Evolutionary conservation across 2,888 invertebrate species (phyloP), one percentile per base, ranked within the genome.

Genomic region (Drosophila mimetica): DNA sequence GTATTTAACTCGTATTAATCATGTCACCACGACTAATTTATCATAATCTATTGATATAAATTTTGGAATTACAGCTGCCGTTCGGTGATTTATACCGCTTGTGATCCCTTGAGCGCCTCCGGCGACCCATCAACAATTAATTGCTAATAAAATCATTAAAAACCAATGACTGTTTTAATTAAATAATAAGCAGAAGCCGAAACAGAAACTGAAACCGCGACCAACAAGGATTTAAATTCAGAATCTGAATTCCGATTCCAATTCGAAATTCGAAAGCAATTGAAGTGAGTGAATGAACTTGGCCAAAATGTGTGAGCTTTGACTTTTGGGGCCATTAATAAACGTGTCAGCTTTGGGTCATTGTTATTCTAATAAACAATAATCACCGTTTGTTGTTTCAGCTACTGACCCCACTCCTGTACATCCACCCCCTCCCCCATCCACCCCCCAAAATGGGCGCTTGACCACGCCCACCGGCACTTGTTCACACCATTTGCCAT

Each of bases 141-240:
- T 73, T 69, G 57, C 61, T 60, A 74, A 61, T 74, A 69, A 61
- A 74, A 66, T 74, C 69, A 74, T 59, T 65, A 73, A 65, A 59
- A 59, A 53, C 28, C 71, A 65, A 64, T 74, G 53, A 73, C 55
- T 55, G 66, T 52, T 60, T 66, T 73, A 59, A 72, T 72, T 55
- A 55, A 69, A 69, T 41, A 55, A 42, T 25, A 47, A 50, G 59
- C 70, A 71, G n/a, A 25, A 44, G 64, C 42, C 25, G 9, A 6
- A 3, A 28, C n/a, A n/a, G n/a, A n/a, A n/a, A n/a, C n/a, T n/a
- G n/a, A n/a, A n/a, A n/a, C n/a, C n/a, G n/a, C n/a, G n/a, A n/a
- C 34, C 55, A 63, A 47, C 63, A 51, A 63, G 63, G 58, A 74
- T 51, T 59, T 37, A 14, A n/a, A 16, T 34, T 9, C 16, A 9